Percentiles rank a stretch among this genome's conserved stretches.
Evolutionary conservation across 1,140 invertebrate species (phyloP).

Genomic region (Luehdorfia chinensis): DNA sequence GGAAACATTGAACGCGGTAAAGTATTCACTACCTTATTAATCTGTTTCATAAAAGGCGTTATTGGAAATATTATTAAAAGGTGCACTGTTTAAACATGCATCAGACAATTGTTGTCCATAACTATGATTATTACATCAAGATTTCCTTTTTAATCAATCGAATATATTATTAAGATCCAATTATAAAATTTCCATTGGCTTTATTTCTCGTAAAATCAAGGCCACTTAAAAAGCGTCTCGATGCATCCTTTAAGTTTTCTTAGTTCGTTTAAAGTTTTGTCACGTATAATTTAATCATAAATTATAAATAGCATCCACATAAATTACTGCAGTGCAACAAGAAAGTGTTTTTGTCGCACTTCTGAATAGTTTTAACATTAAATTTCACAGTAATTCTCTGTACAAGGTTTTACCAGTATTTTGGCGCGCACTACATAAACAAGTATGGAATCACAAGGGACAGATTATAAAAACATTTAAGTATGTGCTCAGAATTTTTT

Average conservation of each 20-base stretch:
- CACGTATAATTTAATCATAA: conserved; percentile 1
- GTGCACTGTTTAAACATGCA: conserved; percentile 13
- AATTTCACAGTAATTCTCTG: conserved; percentile 7
- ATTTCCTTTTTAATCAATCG: neutral
- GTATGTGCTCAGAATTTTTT: conserved; percentile 2
- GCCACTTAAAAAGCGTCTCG: conserved; percentile 1
- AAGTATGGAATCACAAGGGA: neutral
- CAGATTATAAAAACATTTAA: conserved; percentile 14
- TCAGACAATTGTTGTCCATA: neutral
- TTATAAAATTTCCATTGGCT: conserved; percentile 10
- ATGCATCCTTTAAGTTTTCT: neutral
- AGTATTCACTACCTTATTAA: conserved; percentile 7
- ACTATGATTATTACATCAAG: conserved; percentile 1
- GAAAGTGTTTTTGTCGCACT: conserved; percentile 17
- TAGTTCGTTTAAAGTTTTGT: conserved; percentile 2
- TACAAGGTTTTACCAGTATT: neutral
- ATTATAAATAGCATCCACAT: conserved; percentile 14
- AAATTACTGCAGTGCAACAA: conserved; percentile 5
- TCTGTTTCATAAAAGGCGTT: conserved; percentile 12
- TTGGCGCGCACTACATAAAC: neutral
- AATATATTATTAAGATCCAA: conserved; percentile 1
- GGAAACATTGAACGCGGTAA: conserved; percentile 1
- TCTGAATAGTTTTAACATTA: conserved; percentile 14
- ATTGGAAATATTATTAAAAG: conserved; percentile 8
- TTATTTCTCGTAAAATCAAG: conserved; percentile 4